A percentile compares a stretch with the other conserved stretches of the same genome.
phyloP scores from a whole-genome alignment of 2,888 invertebrate species.

The Phanerotoma sp. region DNA sequence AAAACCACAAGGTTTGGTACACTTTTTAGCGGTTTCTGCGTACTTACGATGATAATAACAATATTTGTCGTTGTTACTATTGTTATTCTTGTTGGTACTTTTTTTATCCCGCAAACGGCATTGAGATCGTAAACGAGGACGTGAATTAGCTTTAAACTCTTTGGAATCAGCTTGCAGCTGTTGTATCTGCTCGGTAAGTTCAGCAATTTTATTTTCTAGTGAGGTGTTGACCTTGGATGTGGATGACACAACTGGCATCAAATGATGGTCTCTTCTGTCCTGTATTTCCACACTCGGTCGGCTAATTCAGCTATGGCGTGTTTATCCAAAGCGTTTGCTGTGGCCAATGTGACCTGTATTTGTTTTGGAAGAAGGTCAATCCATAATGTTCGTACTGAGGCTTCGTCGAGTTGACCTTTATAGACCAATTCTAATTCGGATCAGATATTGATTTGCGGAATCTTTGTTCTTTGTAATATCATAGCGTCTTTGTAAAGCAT shows the following conservation, averaged over 20 bases:
- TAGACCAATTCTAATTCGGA: constrained; percentile 17
- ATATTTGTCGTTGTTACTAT: not conserved
- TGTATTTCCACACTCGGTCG: not conserved
- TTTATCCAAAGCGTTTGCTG: not conserved
- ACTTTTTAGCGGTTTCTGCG: not conserved
- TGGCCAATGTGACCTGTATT: not conserved
- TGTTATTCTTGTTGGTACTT: constrained; percentile 43
- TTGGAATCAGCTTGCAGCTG: not conserved
- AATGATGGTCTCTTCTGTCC: not conserved
- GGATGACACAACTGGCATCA: too few relatives aligned
- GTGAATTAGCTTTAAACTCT: too few relatives aligned
- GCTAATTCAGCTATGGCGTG: not conserved
- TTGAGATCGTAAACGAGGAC: not conserved
- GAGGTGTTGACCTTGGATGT: constrained; percentile 27
- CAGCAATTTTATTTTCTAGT: not conserved
- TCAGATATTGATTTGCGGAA: constrained; percentile 8
- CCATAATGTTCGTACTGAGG: constrained; percentile 10
- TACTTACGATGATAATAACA: not conserved
- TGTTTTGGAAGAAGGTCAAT: not conserved
- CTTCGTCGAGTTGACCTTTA: constrained; percentile 24
- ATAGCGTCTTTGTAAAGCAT: constrained; percentile 4
- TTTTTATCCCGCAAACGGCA: not conserved
- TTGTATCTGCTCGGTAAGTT: not conserved
- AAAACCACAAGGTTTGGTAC: not conserved
- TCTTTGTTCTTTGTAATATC: constrained; percentile 2